Percentiles rank a stretch among this genome's conserved stretches.
Evolutionary conservation across 2,797 vertebrate genomes (phyloP).

Genomic region (Silurus lanzhouensis): DNA sequence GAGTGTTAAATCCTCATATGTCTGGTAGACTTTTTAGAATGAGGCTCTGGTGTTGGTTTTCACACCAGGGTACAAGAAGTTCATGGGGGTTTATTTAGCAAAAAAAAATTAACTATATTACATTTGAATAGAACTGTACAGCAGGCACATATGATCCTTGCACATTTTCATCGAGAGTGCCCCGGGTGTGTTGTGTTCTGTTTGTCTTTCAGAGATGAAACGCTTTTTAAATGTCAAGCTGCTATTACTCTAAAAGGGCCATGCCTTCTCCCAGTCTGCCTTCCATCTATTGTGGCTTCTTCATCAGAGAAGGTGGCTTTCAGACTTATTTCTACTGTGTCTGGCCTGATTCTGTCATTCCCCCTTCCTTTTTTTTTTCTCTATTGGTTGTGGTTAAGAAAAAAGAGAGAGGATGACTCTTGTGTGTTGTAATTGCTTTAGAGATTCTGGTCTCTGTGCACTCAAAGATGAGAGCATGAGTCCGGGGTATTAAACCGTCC

Average conservation of each 20-base stretch:
- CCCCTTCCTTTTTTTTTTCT: background rate
- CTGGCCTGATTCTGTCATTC: conserved; percentile 47
- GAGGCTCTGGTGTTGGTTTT: background rate
- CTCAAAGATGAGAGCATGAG: background rate
- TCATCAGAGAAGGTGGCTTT: conserved; percentile 25
- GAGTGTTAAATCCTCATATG: too few relatives aligned
- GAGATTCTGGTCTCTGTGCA: conserved; percentile 9
- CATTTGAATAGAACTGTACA: background rate
- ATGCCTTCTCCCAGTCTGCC: background rate
- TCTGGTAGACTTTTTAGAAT: background rate
- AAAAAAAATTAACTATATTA: background rate
- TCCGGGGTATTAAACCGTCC: background rate
- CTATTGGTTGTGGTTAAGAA: background rate
- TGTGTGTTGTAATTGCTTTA: conserved; percentile 21
- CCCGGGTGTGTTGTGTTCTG: background rate
- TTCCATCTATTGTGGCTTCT: background rate
- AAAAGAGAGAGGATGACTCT: conserved; percentile 3
- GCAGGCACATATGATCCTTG: background rate
- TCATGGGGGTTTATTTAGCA: background rate
- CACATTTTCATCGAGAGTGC: background rate
- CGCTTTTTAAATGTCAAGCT: background rate
- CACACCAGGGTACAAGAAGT: background rate
- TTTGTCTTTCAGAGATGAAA: background rate
- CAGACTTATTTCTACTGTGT: conserved; percentile 17
- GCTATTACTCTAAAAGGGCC: background rate